These are phyloP conservation scores for Uromys caudimaculatus DNA, from an alignment of 2,797 vertebrate species.

Conservation along the genomic window DNA sequence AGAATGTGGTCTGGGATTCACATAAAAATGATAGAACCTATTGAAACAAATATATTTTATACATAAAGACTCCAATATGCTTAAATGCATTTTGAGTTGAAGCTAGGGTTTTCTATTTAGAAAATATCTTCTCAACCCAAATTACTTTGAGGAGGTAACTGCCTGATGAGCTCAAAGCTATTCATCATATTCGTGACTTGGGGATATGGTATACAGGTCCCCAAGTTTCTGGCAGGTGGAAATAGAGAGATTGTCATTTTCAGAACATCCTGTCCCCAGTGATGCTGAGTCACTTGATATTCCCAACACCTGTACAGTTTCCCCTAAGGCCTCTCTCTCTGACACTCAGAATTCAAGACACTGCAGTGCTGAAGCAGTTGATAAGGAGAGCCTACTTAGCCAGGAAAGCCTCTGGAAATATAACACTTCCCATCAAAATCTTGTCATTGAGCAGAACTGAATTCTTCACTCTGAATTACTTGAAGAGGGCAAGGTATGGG, in stretches of 20 bases:
- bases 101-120: conserved; percentile 54
- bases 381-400: conserved; percentile 56
- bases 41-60: conserved; percentile 19
- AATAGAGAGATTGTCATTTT: conserved; percentile 65
- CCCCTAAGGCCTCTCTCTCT: conserved; percentile 47
- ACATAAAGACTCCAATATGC: not conserved
- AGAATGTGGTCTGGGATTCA: not conserved
- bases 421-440: conserved; percentile 38
- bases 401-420: conserved; percentile 63
- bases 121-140: conserved; percentile 33
- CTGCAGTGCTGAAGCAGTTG: not conserved
- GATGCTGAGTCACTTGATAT: conserved; percentile 70
- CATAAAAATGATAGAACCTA: not conserved
- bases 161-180: conserved; percentile 12
- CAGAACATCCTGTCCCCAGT: not conserved
- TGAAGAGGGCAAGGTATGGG: not conserved
- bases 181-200: conserved; percentile 68
- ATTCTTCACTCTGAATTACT: conserved; percentile 5
- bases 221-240: conserved; percentile 60
- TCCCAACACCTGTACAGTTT: conserved; percentile 56
- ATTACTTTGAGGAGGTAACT: conserved; percentile 51
- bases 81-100: conserved; percentile 34
- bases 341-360: conserved; percentile 32
- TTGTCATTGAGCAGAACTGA: conserved; percentile 33
- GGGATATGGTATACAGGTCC: conserved; percentile 11